Evolutionary conservation across 1,140 invertebrate genomes (phyloP).

Genomic region (Mactra quadrangularis): DNA sequence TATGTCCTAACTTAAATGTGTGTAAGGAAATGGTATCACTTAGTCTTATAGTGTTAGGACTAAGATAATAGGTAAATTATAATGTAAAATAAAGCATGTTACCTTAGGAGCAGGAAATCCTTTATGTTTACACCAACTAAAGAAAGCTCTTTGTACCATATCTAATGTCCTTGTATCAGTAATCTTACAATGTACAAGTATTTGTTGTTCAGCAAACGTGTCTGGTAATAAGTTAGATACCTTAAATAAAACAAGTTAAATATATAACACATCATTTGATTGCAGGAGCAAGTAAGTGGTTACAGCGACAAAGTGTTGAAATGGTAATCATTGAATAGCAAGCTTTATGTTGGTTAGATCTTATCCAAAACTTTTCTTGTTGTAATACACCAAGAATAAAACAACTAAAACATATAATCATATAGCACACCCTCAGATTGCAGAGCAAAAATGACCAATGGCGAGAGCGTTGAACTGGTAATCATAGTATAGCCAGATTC

Average conservation of each 20-base stretch:
- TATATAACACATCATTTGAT: background rate
- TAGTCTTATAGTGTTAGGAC: background rate
- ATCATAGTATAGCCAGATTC: too few relatives aligned
- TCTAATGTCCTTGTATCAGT: constrained; percentile 36
- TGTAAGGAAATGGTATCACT: background rate
- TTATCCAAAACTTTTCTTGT: background rate
- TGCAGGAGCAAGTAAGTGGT: background rate
- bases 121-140: constrained; percentile 50
- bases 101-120: constrained; percentile 42
- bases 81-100: background rate
- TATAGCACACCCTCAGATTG: too few relatives aligned
- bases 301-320: background rate
- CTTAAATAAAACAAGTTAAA: constrained; percentile 12
- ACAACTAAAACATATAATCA: too few relatives aligned
- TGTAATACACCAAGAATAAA: too few relatives aligned
- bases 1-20: background rate
- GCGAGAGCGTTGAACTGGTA: too few relatives aligned
- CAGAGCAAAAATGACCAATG: too few relatives aligned
- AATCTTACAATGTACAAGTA: constrained; percentile 55
- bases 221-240: constrained; percentile 61
- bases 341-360: background rate
- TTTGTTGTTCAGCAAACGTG: constrained; percentile 60
- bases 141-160: constrained; percentile 41
- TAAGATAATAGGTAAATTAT: background rate
- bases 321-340: too few relatives aligned